Base-by-base conservation (phyloP, 2,113 vertebrate species). In the Gobius niger region DNA sequence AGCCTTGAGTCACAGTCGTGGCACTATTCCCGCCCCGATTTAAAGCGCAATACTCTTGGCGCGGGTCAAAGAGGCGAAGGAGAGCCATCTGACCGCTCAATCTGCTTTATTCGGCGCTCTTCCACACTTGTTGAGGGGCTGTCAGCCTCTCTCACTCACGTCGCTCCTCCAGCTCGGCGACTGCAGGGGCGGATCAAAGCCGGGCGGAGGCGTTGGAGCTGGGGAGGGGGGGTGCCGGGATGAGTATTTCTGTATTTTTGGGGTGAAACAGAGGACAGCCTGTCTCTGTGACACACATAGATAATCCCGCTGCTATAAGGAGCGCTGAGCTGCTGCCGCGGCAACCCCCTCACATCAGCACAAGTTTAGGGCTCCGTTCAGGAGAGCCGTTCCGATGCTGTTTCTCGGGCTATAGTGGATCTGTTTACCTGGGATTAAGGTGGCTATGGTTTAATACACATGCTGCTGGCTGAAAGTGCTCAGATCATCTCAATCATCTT, bases 171-270 rank as follows among this genome's bases (percentile, higher is more conserved):
- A 88, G 78, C 51, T 42, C 74, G 83, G 82, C 52, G 52, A 54
- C 89, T 90, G 87, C 86, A 88, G 86, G 86, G 87, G 83, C 65
- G 85, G 89, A 90, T 90, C 89, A 90, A 90, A 90, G 89, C 80
- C 46, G 51, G 42, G 60, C 68, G 80, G 81, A 82, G 87, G 85
- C 70, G 61, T 81, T 81, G 82, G 70, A 77, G 76, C 78, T 75
- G 24, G 24, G 24, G 24, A 34, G 24, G 24, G 47, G 24, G 63
- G 63, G 52, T 52, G 44, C 24, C 47, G 42, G 7, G 34, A 46
- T 24, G 69, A 64, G 61, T 77, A 84, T 84, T 86, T 88, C 80
- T 74, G 77, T 76, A 71, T 89, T 88, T 34, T 83, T 15, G 85
- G 87, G 89, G 89, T 90, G 86, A 90, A 87, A 63, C 77, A 88